Base-by-base conservation (phyloP, 2,888 invertebrate genomes). In the Drosophila rellima region DNA sequence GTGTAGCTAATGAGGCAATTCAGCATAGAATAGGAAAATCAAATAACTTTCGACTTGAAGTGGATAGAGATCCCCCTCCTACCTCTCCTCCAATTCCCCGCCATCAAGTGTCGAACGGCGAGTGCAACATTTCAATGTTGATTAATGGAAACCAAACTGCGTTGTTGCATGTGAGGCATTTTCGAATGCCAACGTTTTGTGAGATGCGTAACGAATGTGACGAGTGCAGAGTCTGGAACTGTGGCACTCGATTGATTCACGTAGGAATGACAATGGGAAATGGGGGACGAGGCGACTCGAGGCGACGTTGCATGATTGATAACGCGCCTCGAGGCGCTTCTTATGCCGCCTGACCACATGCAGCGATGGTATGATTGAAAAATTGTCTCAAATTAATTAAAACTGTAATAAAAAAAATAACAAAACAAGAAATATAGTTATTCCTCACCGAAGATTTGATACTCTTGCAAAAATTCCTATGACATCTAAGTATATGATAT, bases 351-450 rank as follows among this genome's bases (percentile, higher is more conserved):
- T 18, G 60, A 71, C 86, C 88, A 69, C 88, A 88, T 77, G 82
- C 72, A 72, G 84, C 68, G 71, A 47, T 40, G 18, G 70, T 54
- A 52, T 60, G 75, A 73, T 87, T 83, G 83, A 83, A 84, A 87
- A 82, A 89, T 83, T 71, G 89, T 75, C 83, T 87, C 85, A 84
- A 63, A 83, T 83, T 84, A 83, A 83, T 83, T 83, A 88, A 88
- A 83, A 87, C 83, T 88, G 83, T 88, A 89, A 83, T 88, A 88
- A 85, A 84, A 18, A n/a, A n/a, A n/a, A n/a, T n/a, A n/a, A n/a
- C 23, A 65, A 59, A 60, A 65, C 39, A 40, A 20, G 11, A 42
- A 15, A 10, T 39, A 17, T 3, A 6, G 6, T n/a, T 2, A 35
- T n/a, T 6, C 2, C n/a, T n/a, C 6, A n/a, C 35, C 35, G 35